Conservation (phyloP, 2,888 invertebrate species). For the Drosophila anceps region DNA sequence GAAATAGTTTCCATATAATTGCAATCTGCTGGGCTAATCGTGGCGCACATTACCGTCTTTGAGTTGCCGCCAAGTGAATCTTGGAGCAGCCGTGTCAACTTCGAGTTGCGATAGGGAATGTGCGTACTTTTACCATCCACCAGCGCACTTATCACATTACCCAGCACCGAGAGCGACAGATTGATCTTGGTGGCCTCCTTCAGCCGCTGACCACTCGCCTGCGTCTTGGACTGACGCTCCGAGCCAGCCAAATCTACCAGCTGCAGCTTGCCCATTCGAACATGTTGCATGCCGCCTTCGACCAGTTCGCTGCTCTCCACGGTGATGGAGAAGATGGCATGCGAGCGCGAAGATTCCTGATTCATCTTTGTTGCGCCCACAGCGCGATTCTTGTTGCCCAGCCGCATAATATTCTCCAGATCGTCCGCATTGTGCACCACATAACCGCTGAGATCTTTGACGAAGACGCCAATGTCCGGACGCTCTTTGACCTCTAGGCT, state of each 20-base stretch:
- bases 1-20: constrained; percentile 99
- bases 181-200: constrained; percentile 99
- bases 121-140: constrained; percentile 99
- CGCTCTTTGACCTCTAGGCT: constrained; percentile 97
- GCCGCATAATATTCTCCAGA: constrained; percentile 96
- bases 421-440: constrained; percentile 99
- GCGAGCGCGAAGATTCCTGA: constrained; percentile 97
- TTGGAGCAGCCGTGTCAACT: constrained; percentile 96
- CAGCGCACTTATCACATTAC: constrained; percentile 98
- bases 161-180: constrained; percentile 97
- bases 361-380: constrained; percentile 99
- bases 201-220: constrained; percentile 95
- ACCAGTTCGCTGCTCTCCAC: constrained; percentile 97
- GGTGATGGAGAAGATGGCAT: constrained; percentile 99
- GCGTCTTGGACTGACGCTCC: constrained; percentile 98
- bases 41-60: constrained; percentile 98
- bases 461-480: constrained; percentile 97
- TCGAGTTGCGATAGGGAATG: constrained; percentile 99
- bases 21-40: constrained; percentile 97
- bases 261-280: constrained; percentile 98
- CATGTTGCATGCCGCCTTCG: constrained; percentile 93
- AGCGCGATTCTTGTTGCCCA: constrained; percentile 97
- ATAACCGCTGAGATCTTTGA: constrained; percentile 98
- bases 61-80: constrained; percentile 99
- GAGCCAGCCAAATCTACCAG: constrained; percentile 99